Evolutionary conservation across 2,888 invertebrate genomes (phyloP), one percentile per base, ranked within the genome.

Genomic region (Cerastis rubricosa): DNA sequence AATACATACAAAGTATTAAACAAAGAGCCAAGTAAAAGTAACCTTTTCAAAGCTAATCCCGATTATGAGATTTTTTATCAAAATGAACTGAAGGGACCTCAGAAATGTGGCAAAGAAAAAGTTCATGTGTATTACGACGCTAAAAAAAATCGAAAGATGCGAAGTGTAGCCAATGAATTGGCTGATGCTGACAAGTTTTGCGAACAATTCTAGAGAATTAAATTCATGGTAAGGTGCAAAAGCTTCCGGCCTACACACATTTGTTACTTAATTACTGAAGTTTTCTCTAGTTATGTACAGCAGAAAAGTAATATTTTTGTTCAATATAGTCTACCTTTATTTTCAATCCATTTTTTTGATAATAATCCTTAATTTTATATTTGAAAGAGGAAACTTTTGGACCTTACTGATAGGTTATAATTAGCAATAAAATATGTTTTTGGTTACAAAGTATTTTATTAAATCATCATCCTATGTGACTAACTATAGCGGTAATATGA

Each of bases 1-100:
- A 65, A 84, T 49, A 74, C 86, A 1, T 83, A 79, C 25, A 83
- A 89, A 47, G 79, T 78, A 69, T 68, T 86, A 0, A 84, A 84
- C 49, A 87, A 85, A 73, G 83, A 87, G 25, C 45, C 29, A 35
- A 40, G 22, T 35, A 87, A 84, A 75, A 71, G 61, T 14, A 85
- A 76, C 49, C 81, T 66, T 73, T 80, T 76, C 19, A 90, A 89
- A 78, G 25, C 76, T 19, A 89, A 82, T 76, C 80, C 91, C 2
- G 94, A 94, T 80, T 96, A 93, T 82, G 96, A 96, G 65, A 89
- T 93, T 40, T 94, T 91, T 76, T 91, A 92, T 57, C 91, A 94
- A 86, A 95, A 94, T 67, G 94, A 93, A 77, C 68, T 94, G 4
- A 92, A 90, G 57, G 87, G 88, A 7, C 88, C 91, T 0, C 90